These are phyloP conservation scores for Acanthurus lineatus DNA, from an alignment of 2,797 vertebrate genomes.

Conservation along the genomic window DNA sequence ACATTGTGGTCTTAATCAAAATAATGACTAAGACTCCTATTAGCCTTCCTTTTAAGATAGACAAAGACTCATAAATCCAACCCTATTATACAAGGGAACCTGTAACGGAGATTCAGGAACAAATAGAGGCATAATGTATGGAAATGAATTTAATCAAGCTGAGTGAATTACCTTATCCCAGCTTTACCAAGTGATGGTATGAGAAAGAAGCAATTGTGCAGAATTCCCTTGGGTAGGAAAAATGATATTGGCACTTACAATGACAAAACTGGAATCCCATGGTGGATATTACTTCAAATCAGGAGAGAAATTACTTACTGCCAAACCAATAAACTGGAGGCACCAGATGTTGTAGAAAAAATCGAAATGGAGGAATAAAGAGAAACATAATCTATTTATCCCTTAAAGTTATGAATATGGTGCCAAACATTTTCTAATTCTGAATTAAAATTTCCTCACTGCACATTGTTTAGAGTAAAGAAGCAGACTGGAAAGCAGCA, in stretches of 20 bases:
- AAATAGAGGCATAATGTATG: conserved; percentile 65
- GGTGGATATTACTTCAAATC: conserved; percentile 36
- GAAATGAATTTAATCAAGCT: conserved; percentile 72
- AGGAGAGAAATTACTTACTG: conserved; percentile 57
- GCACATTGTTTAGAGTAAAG: not conserved
- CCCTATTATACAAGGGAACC: conserved; percentile 63
- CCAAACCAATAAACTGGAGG: conserved; percentile 49
- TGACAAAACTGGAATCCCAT: conserved; percentile 51
- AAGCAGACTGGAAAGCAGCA: conserved; percentile 15
- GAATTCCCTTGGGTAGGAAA: conserved; percentile 61
- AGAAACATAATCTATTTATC: not conserved
- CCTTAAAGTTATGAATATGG: conserved; percentile 4
- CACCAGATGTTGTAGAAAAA: conserved; percentile 12
- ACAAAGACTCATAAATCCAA: conserved; percentile 79
- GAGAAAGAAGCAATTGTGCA: conserved; percentile 41
- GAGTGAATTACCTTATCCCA: conserved; percentile 75
- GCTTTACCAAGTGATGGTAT: conserved; percentile 54
- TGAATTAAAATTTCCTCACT: conserved; percentile 17
- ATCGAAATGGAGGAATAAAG: conserved; percentile 19
- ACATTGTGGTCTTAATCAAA: conserved; percentile 70
- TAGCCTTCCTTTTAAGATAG: conserved; percentile 66
- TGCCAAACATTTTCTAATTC: conserved; percentile 2
- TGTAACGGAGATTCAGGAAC: conserved; percentile 49
- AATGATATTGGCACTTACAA: conserved; percentile 60
- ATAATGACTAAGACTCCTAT: conserved; percentile 67